phyloP scores from a whole-genome alignment of 2,888 invertebrate species.

The Hartigia nigra region DNA sequence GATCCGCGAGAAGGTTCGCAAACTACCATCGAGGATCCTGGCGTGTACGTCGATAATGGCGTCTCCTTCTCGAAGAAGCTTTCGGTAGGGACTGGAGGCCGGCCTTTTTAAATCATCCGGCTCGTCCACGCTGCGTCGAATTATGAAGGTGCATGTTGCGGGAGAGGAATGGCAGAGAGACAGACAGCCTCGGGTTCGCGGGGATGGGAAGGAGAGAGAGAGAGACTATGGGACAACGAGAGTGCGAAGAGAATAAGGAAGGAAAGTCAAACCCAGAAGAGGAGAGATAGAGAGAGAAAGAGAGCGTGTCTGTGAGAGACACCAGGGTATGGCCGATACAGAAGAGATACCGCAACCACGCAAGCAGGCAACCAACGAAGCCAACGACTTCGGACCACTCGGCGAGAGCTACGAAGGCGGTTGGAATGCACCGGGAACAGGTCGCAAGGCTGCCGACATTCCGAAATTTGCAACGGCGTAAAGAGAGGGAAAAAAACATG shows the following conservation, averaged over 20 bases:
- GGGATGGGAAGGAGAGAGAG: constrained; percentile 15
- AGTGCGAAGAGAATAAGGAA: constrained; percentile 6
- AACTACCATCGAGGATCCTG: constrained; percentile 1
- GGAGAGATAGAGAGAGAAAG: constrained; percentile 23
- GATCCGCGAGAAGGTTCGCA: background rate
- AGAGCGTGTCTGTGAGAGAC: constrained; percentile 25
- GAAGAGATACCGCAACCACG: constrained; percentile 16
- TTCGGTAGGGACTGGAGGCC: constrained; percentile 6
- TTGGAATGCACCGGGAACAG: constrained; percentile 58
- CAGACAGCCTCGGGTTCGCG: constrained; percentile 3
- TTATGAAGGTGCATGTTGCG: constrained; percentile 18
- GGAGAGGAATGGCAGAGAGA: background rate
- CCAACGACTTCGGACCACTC: constrained; percentile 4
- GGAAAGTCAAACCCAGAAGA: constrained; percentile 21
- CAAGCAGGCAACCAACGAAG: constrained; percentile 2
- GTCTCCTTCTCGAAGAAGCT: constrained; percentile 6
- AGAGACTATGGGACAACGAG: background rate
- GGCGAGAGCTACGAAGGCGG: constrained; percentile 4
- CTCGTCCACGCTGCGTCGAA: constrained; percentile 22
- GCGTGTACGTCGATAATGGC: constrained; percentile 24
- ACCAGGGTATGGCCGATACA: constrained; percentile 12
- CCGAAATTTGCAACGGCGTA: constrained; percentile 54
- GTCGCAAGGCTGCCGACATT: constrained; percentile 58
- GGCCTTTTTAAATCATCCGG: constrained; percentile 12
- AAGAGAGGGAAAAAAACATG: background rate